phyloP scores from a whole-genome alignment of 2,888 invertebrate genomes.

The Pyralis farinalis region DNA sequence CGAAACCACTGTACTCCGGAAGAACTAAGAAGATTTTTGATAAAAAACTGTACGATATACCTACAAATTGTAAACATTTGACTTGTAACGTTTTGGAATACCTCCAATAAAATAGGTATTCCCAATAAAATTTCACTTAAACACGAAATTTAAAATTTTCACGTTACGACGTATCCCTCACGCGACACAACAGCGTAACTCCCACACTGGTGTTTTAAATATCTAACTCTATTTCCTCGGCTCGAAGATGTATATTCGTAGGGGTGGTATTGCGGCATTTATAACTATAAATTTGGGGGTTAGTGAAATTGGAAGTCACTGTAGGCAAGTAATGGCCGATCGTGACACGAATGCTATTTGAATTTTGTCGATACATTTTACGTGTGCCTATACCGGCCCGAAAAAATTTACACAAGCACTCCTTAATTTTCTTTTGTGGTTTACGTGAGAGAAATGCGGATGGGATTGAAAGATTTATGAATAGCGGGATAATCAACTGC shows the following conservation, averaged over 20 bases:
- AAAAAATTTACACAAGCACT: conserved; percentile 51
- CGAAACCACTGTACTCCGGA: too few relatives aligned
- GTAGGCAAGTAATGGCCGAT: conserved; percentile 75
- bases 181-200: conserved; percentile 25
- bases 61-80: conserved; percentile 21
- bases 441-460: conserved; percentile 53
- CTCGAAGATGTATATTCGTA: conserved; percentile 25
- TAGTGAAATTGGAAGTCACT: conserved; percentile 77
- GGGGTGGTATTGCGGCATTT: conserved; percentile 31
- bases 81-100: conserved; percentile 35
- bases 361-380: conserved; percentile 55
- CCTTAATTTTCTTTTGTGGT: conserved; percentile 62
- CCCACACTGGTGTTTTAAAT: not conserved
- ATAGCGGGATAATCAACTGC: not conserved
- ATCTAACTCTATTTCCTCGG: conserved; percentile 15
- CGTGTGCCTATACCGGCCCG: conserved; percentile 28
- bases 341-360: conserved; percentile 73
- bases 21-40: too few relatives aligned
- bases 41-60: too few relatives aligned
- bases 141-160: conserved; percentile 76
- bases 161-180: conserved; percentile 50
- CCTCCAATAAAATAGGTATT: conserved; percentile 61
- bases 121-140: conserved; percentile 78
- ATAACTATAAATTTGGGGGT: conserved; percentile 26
- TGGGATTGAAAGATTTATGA: conserved; percentile 22